Evolutionary conservation across 2,113 vertebrate species (phyloP).

Genomic region (Hemiscyllium ocellatum): DNA sequence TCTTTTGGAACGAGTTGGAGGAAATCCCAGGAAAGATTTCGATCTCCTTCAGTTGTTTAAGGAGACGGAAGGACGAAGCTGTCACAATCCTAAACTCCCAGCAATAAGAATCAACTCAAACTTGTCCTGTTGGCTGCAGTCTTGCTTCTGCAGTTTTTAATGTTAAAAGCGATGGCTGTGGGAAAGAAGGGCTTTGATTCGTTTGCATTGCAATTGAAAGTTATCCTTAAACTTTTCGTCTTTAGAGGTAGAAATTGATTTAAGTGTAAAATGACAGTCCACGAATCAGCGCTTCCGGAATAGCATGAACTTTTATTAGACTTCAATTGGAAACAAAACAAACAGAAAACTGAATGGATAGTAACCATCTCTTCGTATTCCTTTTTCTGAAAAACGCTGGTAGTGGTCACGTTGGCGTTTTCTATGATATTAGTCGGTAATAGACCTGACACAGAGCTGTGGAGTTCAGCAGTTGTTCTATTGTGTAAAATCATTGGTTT

Average conservation of each 20-base stretch:
- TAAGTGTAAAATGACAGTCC: not conserved
- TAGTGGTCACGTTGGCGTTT: not conserved
- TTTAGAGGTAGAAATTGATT: not conserved
- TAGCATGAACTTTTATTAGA: no score
- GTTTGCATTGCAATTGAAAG: not conserved
- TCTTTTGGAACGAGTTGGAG: not conserved
- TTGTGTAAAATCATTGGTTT: not conserved
- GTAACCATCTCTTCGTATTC: not conserved
- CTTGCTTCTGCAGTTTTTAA: not conserved
- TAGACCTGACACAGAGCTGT: not conserved
- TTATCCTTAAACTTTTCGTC: not conserved
- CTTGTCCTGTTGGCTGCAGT: not conserved
- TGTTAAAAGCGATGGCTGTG: not conserved
- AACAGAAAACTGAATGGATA: not conserved
- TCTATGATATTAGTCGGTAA: not conserved
- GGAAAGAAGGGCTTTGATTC: not conserved
- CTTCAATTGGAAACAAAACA: not conserved
- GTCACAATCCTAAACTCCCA: not conserved
- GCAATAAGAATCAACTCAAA: not conserved
- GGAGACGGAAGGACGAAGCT: not conserved
- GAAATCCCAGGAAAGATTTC: not conserved
- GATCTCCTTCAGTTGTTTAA: not conserved
- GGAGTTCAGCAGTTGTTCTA: not conserved
- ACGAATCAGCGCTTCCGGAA: not conserved
- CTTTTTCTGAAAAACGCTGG: not conserved